Evolutionary conservation across 1,140 invertebrate species (phyloP).

Genomic region (Pseudobourletiella spinata): DNA sequence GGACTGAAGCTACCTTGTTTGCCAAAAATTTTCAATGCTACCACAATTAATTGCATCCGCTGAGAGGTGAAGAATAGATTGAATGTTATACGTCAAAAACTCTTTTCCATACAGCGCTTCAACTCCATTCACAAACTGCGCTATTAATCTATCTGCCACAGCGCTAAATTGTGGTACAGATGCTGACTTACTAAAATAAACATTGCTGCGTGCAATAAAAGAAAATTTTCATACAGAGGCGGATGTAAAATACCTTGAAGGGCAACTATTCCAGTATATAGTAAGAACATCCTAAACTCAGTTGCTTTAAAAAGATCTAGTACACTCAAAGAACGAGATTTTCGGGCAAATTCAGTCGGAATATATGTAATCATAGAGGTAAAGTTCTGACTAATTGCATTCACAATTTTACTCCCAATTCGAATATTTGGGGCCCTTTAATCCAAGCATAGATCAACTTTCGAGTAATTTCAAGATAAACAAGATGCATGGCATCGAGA

Average conservation of each 20-base stretch:
- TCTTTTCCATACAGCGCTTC: not conserved
- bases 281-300: slow-evolving; percentile 44
- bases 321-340: slow-evolving; percentile 40
- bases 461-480: slow-evolving; percentile 38
- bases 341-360: slow-evolving; percentile 42
- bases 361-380: slow-evolving; percentile 18
- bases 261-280: slow-evolving; percentile 43
- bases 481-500: slow-evolving; percentile 39
- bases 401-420: not conserved
- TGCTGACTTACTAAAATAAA: slow-evolving; percentile 17
- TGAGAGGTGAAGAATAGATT: slow-evolving; percentile 32
- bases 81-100: slow-evolving; percentile 16
- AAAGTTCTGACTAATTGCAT: slow-evolving; percentile 13
- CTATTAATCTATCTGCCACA: slow-evolving; percentile 4
- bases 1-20: no score
- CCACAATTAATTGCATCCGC: no score
- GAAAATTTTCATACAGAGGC: slow-evolving; percentile 41
- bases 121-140: slow-evolving; percentile 4
- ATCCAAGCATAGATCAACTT: slow-evolving; percentile 38
- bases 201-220: slow-evolving; percentile 38
- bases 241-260: slow-evolving; percentile 37
- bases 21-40: no score
- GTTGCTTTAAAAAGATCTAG: slow-evolving; percentile 44
- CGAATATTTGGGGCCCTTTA: slow-evolving; percentile 26
- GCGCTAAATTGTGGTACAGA: not conserved